Conservation (phyloP, 2,113 vertebrate species). For the Anser brachyrhynchus region DNA sequence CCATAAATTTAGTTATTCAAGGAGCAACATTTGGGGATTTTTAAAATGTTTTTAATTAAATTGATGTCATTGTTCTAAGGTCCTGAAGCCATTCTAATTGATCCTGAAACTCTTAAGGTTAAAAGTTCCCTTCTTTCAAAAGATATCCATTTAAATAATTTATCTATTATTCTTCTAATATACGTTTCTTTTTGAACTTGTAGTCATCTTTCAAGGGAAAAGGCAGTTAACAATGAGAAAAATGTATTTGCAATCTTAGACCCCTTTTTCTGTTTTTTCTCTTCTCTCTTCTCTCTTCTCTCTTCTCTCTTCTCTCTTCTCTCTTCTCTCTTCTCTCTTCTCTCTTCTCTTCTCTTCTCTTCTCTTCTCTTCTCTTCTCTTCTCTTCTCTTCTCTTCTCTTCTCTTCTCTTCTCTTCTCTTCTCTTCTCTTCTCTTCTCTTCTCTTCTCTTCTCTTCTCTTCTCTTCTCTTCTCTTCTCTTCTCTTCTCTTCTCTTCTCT, state of each 20-base stretch:
- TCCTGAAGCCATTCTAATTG: not conserved
- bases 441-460: not conserved
- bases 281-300: too few relatives aligned
- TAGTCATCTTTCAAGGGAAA: not conserved
- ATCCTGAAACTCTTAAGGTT: slow-evolving; percentile 1
- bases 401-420: too few relatives aligned
- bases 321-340: too few relatives aligned
- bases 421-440: not conserved
- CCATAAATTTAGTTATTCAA: not conserved
- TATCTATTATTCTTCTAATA: not conserved
- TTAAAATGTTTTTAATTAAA: not conserved
- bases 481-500: too few relatives aligned
- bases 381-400: too few relatives aligned
- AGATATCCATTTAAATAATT: slow-evolving; percentile 16
- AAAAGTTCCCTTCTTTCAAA: slow-evolving; percentile 11
- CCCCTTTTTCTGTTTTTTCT: too few relatives aligned
- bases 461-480: too few relatives aligned
- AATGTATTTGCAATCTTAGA: not conserved
- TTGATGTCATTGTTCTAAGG: not conserved
- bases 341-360: too few relatives aligned
- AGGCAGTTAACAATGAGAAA: not conserved
- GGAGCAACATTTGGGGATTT: not conserved
- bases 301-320: too few relatives aligned
- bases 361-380: not conserved
- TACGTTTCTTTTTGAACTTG: slow-evolving; percentile 13